phyloP scores from a whole-genome alignment of 2,113 vertebrate genomes.

The Syrmaticus mikado region DNA sequence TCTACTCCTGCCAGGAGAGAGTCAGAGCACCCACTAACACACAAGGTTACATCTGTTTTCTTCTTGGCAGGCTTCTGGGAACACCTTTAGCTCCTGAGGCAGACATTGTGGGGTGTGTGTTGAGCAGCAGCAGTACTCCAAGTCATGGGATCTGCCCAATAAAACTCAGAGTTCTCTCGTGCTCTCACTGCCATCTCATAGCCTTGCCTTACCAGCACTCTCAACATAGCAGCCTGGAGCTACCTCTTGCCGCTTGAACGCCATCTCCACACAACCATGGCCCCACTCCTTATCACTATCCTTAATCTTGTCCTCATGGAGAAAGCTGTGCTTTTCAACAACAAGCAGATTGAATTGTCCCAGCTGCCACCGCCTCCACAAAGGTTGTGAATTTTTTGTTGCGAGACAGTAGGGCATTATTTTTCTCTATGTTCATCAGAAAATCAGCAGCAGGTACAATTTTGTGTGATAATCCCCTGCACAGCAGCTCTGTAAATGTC shows the following conservation, averaged over 20 bases:
- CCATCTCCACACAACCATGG: fast-evolving
- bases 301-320: not conserved
- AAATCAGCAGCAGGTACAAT: not conserved
- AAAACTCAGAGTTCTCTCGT: not conserved
- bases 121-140: not conserved
- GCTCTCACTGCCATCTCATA: fast-evolving
- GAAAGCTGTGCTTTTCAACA: not conserved
- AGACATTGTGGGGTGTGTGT: not conserved
- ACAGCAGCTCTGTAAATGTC: too few relatives aligned
- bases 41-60: not conserved
- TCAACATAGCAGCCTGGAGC: not conserved
- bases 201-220: not conserved
- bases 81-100: not conserved
- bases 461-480: not conserved
- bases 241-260: not conserved
- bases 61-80: not conserved
- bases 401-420: not conserved
- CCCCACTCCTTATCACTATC: not conserved
- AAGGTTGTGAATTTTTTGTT: fast-evolving
- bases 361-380: not conserved
- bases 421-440: not conserved
- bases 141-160: not conserved
- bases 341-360: fast-evolving
- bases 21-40: not conserved
- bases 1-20: not conserved